Evolutionary conservation across 2,888 invertebrate species (phyloP).

Genomic region (Eurois occulta): DNA sequence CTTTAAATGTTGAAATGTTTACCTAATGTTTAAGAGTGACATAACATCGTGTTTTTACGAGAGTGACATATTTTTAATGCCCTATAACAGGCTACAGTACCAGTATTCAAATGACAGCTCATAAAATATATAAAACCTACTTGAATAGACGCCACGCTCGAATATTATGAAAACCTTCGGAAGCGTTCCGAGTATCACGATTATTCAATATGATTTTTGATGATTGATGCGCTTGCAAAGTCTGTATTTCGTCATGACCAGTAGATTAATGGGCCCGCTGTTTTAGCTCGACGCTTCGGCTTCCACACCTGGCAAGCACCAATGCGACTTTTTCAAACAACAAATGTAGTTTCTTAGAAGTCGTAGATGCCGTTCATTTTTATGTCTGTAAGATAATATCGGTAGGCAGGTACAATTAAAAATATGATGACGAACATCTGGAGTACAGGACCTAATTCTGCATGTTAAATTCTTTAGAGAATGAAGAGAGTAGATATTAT

Average conservation of each 20-base stretch:
- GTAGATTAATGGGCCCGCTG: conserved; percentile 5
- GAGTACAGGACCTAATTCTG: conserved; percentile 3
- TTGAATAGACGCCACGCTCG: neutral
- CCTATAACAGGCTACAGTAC: conserved; percentile 22
- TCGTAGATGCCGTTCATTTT: conserved; percentile 23
- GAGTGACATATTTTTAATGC: conserved; percentile 37
- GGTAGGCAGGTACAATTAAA: conserved; percentile 6
- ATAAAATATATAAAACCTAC: conserved; percentile 31
- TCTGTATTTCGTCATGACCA: neutral
- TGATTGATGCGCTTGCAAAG: neutral
- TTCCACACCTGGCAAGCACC: conserved; percentile 27
- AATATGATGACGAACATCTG: neutral
- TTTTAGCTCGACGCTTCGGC: neutral
- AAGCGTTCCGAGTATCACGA: conserved; percentile 2
- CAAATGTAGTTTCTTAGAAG: conserved; percentile 14
- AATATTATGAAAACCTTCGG: neutral
- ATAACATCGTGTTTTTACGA: neutral
- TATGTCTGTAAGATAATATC: conserved; percentile 29
- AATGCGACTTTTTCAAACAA: conserved; percentile 29
- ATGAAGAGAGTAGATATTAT: neutral
- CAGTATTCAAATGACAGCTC: conserved; percentile 43
- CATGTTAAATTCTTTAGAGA: conserved; percentile 11
- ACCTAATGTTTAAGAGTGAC: conserved; percentile 13
- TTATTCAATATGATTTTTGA: conserved; percentile 1
- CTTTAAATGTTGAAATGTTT: conserved; percentile 53